phyloP scores from a whole-genome alignment of 2,797 vertebrate genomes.

The Sebastes hubbsi region DNA sequence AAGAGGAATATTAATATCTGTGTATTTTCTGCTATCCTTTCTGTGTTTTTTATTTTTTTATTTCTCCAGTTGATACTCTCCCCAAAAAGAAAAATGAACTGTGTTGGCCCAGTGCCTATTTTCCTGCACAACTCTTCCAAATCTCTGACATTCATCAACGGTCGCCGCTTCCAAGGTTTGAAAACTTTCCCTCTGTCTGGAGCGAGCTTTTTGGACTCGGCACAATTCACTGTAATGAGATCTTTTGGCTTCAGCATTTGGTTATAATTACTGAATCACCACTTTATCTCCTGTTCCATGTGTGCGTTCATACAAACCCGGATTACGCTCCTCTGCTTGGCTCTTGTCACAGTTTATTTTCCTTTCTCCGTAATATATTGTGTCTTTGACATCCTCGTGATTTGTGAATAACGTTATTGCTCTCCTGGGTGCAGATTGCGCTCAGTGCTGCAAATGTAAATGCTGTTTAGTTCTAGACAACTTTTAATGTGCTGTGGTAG shows the following conservation, averaged over 20 bases:
- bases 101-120: not conserved
- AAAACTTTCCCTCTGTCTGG: not conserved
- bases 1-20: slow-evolving; percentile 9
- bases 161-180: not conserved
- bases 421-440: slow-evolving; percentile 24
- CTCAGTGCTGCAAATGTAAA: slow-evolving; percentile 7
- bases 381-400: slow-evolving; percentile 1
- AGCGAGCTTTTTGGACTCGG: slow-evolving; percentile 2
- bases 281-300: slow-evolving; percentile 8
- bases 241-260: slow-evolving; percentile 21
- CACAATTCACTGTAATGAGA: slow-evolving; percentile 28
- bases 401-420: slow-evolving; percentile 30
- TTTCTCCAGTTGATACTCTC: not conserved
- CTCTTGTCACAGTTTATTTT: slow-evolving; percentile 19
- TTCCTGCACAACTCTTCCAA: not conserved
- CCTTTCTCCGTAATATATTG: slow-evolving; percentile 12
- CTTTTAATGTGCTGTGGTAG: slow-evolving; percentile 24
- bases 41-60: not conserved
- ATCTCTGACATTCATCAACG: slow-evolving; percentile 2
- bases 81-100: not conserved
- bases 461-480: slow-evolving; percentile 4
- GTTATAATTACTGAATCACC: slow-evolving; percentile 24
- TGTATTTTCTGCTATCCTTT: not conserved
- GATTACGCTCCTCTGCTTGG: not conserved
- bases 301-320: not conserved